Percentiles rank a stretch among this genome's conserved stretches.
These are phyloP conservation scores for Dendrolimus pini DNA, from an alignment of 2,888 invertebrate species.

Conservation along the genomic window DNA sequence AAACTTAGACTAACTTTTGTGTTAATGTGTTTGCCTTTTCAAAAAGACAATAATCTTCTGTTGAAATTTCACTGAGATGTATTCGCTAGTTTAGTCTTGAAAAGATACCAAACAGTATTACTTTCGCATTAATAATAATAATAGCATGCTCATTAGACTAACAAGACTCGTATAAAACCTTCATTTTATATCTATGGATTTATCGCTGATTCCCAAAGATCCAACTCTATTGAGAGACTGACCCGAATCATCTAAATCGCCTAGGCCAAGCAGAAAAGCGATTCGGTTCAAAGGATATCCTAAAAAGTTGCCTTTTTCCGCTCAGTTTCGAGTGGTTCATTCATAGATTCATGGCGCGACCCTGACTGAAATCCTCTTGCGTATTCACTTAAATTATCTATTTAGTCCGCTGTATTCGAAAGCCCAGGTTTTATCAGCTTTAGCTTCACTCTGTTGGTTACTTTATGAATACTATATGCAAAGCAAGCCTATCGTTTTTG, in stretches of 20 bases:
- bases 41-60: too few relatives aligned
- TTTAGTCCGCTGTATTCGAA: conserved; percentile 14
- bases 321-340: conserved; percentile 2
- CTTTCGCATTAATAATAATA: too few relatives aligned
- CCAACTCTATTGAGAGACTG: not conserved
- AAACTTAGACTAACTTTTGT: too few relatives aligned
- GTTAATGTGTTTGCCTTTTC: too few relatives aligned
- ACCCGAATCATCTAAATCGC: not conserved
- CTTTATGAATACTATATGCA: conserved; percentile 6
- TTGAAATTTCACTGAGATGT: too few relatives aligned
- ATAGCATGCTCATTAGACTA: too few relatives aligned
- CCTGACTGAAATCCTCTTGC: conserved; percentile 11
- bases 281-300: conserved; percentile 1
- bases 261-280: not conserved
- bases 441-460: conserved; percentile 9
- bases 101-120: too few relatives aligned
- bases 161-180: too few relatives aligned
- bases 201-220: too few relatives aligned
- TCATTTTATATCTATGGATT: too few relatives aligned
- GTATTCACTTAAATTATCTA: conserved; percentile 16
- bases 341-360: conserved; percentile 11
- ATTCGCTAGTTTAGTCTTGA: too few relatives aligned
- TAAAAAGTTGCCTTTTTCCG: conserved; percentile 1
- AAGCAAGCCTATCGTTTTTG: not conserved
- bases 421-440: conserved; percentile 8